These are phyloP conservation scores for Pristiophorus japonicus DNA, from an alignment of 2,113 vertebrate genomes.

Conservation along the genomic window DNA sequence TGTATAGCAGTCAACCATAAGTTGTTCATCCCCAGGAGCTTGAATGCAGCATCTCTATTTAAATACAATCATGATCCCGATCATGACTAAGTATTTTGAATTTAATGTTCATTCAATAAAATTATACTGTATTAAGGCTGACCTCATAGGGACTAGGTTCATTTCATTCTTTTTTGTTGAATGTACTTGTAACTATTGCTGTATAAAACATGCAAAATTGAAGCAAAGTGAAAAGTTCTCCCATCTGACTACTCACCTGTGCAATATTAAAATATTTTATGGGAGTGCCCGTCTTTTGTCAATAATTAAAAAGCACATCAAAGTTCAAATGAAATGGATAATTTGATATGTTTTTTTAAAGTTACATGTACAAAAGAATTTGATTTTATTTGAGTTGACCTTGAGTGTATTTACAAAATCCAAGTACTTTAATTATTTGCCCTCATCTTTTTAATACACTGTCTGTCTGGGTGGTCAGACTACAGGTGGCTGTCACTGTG, in stretches of 20 bases:
- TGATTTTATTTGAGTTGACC: not conserved
- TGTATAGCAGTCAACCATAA: not conserved
- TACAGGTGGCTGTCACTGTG: not conserved
- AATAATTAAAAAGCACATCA: not conserved
- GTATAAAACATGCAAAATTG: not conserved
- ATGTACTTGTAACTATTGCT: not conserved
- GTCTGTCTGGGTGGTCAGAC: not conserved
- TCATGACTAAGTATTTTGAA: not conserved
- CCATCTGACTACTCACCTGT: not conserved
- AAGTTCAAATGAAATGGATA: not conserved
- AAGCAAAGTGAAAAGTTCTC: not conserved
- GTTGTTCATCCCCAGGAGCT: not conserved
- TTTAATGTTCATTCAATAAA: not conserved
- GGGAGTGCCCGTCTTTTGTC: not conserved
- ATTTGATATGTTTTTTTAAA: not conserved
- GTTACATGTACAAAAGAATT: not conserved
- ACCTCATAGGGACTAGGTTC: not conserved
- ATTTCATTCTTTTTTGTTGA: not conserved
- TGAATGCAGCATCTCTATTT: not conserved
- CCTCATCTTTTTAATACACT: not conserved
- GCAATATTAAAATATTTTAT: not conserved
- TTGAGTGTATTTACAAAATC: not conserved
- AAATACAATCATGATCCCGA: not conserved
- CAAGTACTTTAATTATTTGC: not conserved
- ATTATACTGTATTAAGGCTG: not conserved